These are phyloP conservation scores for Sisor rabdophorus DNA, from an alignment of 2,113 vertebrate genomes.

Conservation along the genomic window DNA sequence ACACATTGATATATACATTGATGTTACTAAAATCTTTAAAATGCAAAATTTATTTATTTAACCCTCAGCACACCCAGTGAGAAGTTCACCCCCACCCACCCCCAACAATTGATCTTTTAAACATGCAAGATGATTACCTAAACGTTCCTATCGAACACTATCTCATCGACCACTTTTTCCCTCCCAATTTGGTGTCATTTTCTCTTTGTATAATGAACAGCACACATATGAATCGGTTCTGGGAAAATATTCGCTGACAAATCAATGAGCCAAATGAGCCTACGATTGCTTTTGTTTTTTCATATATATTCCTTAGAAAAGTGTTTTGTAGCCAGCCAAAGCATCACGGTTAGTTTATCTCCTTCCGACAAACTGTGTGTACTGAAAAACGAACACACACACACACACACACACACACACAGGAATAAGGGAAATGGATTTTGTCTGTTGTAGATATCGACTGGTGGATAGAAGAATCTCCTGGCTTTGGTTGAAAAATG, in stretches of 20 bases:
- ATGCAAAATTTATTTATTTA: too few species aligned
- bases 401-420: constrained; percentile 4
- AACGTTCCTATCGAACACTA: background rate
- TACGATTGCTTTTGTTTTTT: too few species aligned
- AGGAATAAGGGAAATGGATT: constrained; percentile 32
- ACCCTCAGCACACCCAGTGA: background rate
- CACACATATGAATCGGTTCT: constrained; percentile 7
- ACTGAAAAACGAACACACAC: constrained; percentile 5
- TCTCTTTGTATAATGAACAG: constrained; percentile 6
- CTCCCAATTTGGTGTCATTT: constrained; percentile 1
- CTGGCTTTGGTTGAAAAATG: constrained; percentile 22
- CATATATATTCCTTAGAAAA: background rate
- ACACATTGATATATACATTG: too few species aligned
- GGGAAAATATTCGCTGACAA: constrained; percentile 7
- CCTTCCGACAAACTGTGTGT: background rate
- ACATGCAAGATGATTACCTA: background rate
- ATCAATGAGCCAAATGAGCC: background rate
- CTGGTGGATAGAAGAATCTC: constrained; percentile 2
- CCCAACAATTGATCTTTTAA: too few species aligned
- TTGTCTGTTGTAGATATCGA: constrained; percentile 39
- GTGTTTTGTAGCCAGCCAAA: background rate
- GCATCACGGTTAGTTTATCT: background rate
- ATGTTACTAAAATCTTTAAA: too few species aligned
- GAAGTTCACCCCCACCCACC: background rate
- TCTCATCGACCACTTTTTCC: background rate